Evolutionary conservation across 2,113 vertebrate species (phyloP), one percentile per base, ranked within the genome.

Genomic region (Oncorhynchus nerka): DNA sequence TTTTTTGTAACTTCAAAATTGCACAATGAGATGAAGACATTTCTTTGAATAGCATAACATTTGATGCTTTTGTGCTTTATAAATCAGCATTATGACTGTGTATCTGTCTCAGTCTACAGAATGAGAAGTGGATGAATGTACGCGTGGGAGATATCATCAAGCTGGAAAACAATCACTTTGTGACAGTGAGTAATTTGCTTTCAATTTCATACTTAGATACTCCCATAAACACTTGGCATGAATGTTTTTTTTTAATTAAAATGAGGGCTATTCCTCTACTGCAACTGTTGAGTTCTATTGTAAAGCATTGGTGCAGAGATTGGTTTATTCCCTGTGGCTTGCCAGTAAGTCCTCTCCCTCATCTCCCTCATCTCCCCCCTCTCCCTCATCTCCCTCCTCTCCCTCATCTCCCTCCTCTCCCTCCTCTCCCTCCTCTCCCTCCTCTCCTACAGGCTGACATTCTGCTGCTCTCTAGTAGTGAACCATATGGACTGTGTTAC

Each of bases 401-500:
- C 49, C 19, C 26, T 26, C 26, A 1, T 28, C 26, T 28, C 15
- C 15, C 4, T 55, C 51, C 4, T 19, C 4, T 55, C 51, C 19
- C 26, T 28, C 2, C 1, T 28, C 26, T 2, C 26, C 28, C 28
- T 13, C 15, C 49, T 51, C 15, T 51, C 15, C 15, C 4, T 55
- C 51, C 51, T 19, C 5, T 55, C 51, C 19, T n/a, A 74, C 77
- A 95, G 94, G 94, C 94, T 45, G 94, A 95, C 79, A 78, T 95
- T 65, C 90, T 95, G 68, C 91, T 95, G 5, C 89, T 95, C 1
- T 94, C 94, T 48, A 94, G 93, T 69, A 94, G 94, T 81, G 94
- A 95, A 71, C 93, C 93, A 30, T 91, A 93, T 76, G 92, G 94
- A 9, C 91, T 95, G 34, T 93, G 93, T 79, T 95, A 95, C 49